phyloP scores from a whole-genome alignment of 2,113 vertebrate genomes.

The Gambusia affinis region DNA sequence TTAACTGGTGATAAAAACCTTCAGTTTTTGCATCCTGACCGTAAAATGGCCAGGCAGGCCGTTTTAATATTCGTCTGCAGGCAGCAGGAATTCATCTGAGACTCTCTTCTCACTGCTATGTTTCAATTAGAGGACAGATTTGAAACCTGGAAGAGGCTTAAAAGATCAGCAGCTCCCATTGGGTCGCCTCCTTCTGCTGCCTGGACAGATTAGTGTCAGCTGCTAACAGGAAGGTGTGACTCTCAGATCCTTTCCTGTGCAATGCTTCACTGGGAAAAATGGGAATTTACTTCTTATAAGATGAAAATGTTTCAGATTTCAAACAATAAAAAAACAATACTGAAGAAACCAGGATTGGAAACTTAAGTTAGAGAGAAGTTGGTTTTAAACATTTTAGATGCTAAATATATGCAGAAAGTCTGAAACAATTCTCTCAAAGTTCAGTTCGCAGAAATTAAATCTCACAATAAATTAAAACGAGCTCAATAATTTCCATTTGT shows the following conservation, averaged over 20 bases:
- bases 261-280: background rate
- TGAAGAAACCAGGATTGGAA: background rate
- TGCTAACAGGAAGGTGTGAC: background rate
- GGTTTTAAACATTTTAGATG: background rate
- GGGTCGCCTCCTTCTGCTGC: slow-evolving; percentile 5
- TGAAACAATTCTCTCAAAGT: background rate
- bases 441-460: background rate
- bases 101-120: background rate
- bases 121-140: slow-evolving; percentile 36
- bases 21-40: background rate
- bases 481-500: too few relatives aligned
- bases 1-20: background rate
- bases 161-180: slow-evolving; percentile 48
- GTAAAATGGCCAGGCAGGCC: background rate
- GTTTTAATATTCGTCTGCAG: background rate
- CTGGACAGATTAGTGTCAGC: slow-evolving; percentile 19
- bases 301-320: background rate
- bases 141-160: slow-evolving; percentile 50
- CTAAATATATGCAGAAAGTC: background rate
- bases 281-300: background rate
- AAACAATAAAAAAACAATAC: background rate
- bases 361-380: background rate
- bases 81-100: background rate
- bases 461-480: too few relatives aligned
- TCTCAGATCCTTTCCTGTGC: background rate